Conservation (phyloP, 2,113 vertebrate species). For the Sciurus niger region DNA sequence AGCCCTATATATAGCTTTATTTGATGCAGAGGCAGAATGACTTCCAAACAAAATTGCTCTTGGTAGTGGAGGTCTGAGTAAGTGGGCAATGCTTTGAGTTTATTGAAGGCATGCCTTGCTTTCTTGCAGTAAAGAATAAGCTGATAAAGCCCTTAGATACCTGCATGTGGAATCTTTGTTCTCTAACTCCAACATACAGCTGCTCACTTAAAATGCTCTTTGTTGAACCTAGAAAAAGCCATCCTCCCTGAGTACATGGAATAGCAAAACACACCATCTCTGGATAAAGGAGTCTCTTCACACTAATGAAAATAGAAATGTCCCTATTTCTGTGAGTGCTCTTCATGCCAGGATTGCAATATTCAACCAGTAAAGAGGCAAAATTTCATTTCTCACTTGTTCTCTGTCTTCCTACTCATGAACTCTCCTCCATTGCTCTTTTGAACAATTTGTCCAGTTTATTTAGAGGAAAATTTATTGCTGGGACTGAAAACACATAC, state of each 20-base stretch:
- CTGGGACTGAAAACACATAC: not conserved
- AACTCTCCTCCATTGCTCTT: not conserved
- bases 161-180: not conserved
- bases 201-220: not conserved
- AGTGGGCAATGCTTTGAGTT: not conserved
- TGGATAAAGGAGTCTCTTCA: not conserved
- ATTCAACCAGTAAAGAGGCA: not conserved
- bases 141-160: not conserved
- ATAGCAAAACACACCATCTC: not conserved
- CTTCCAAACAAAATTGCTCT: not conserved
- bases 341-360: not conserved
- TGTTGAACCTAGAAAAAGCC: not conserved
- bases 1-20: not conserved
- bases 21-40: not conserved
- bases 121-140: not conserved
- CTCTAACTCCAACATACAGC: not conserved
- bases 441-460: not conserved
- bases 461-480: not conserved
- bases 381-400: not conserved
- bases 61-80: not conserved
- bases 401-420: not conserved
- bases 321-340: not conserved
- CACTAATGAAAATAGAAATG: constrained; percentile 2
- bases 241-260: not conserved
- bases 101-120: not conserved